Evolutionary conservation across 2,888 invertebrate genomes (phyloP), one percentile per base, ranked within the genome.

Genomic region (Lasioglossum pauxillum): DNA sequence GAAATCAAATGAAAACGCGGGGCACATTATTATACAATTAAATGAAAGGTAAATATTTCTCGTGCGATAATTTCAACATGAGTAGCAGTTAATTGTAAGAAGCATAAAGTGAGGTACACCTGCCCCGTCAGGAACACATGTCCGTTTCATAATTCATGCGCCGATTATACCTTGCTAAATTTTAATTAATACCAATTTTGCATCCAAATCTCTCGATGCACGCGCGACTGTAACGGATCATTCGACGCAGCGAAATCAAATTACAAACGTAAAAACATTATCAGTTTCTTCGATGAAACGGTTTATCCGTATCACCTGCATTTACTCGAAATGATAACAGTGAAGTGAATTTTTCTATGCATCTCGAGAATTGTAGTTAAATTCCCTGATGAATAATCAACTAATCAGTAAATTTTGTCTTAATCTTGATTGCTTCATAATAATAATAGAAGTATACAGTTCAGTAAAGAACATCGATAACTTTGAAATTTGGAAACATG

Each of bases 1-100:
- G 92, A 92, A 93, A 92, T 93, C 64, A 76, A 77, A 78, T 77
- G 84, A 75, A 69, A 78, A 79, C 44, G 67, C 46, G 71, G 57
- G 53, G 72, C 76, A 76, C 78, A 78, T 88, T 84, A 83, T 78
- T 82, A 38, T 46, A 64, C 44, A 38, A 76, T 86, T 86, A 88
- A 89, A 86, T 71, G 67, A 64, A 80, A 80, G 67, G 75, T 80
- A 85, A 85, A 87, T 80, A 80, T 82, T 83, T 87, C 64, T 46
- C 38, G 23, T 16, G 10, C 46, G 41, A 74, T 74, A 49, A 78
- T 88, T 83, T 75, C 53, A 67, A 64, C 69, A 74, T 78, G 69
- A 72, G 19, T 16, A 4, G n/a, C 7, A 31, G 53, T 19, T 38
- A 49, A 73, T 69, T 75, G 69, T 79, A 74, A 74, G 31, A 69